phyloP scores from a whole-genome alignment of 2,113 vertebrate genomes.

The Corapipo altera region DNA sequence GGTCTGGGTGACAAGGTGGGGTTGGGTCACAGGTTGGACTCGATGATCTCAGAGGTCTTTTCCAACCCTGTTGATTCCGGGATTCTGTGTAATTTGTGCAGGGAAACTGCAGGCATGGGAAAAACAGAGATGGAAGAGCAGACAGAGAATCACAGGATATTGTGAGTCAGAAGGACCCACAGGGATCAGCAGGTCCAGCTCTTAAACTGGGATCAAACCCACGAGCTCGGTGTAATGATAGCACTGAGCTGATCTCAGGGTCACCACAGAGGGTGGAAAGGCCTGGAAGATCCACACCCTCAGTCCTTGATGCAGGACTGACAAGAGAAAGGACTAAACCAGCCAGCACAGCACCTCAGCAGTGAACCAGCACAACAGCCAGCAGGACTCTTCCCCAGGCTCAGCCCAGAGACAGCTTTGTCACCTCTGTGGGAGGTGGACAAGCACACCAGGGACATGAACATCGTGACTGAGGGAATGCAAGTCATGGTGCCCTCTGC shows the following conservation, averaged over 20 bases:
- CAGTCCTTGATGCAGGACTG: neutral
- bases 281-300: neutral
- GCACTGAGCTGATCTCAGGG: neutral
- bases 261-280: too few relatives aligned
- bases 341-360: neutral
- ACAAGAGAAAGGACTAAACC: neutral
- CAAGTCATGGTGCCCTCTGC: neutral
- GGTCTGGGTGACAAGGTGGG: too few relatives aligned
- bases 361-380: neutral
- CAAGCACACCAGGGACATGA: neutral
- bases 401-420: neutral
- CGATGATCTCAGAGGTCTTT: too few relatives aligned
- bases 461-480: neutral
- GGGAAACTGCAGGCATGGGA: neutral
- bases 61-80: too few relatives aligned
- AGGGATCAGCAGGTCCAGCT: too few relatives aligned
- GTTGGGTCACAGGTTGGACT: too few relatives aligned
- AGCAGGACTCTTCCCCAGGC: rapidly evolving
- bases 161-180: neutral
- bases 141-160: neutral
- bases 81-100: neutral
- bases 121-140: neutral
- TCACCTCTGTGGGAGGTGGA: neutral
- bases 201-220: too few relatives aligned
- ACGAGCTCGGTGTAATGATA: neutral